Base-by-base conservation (phyloP, 2,797 vertebrate genomes). In the Pseudochromis fuscus region DNA sequence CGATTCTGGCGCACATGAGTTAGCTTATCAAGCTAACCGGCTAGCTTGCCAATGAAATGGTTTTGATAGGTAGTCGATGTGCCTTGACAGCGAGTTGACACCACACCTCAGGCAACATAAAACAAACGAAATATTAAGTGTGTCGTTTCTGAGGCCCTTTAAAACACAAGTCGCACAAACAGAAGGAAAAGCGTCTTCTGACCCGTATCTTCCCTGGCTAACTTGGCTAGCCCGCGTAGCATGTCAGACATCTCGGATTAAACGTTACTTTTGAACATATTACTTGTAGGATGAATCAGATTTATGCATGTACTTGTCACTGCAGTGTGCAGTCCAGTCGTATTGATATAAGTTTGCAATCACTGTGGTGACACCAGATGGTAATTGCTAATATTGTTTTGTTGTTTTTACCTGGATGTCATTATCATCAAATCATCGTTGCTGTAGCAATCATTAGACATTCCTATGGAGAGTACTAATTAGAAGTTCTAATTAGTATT, bases 1-100 rank as follows among this genome's bases (percentile, higher is more conserved):
- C 60, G 30, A 67, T 80, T 91, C 88, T 91, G 89, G 90, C 91
- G 92, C 92, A 92, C 90, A 92, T 83, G 90, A 92, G 89, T 87
- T 91, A 90, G 91, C 89, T 70, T 10, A 0, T 7, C 5, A 11
- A 75, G 91, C 88, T 93, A 91, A 72, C 82, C 67, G 66, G 83
- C 42, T 88, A 87, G 78, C 71, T 42, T 63, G 82, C 83, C 75
- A 67, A 72, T 52, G 33, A 67, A 55, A 42, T 50, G 33, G 64
- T 78, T 40, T 46, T 51, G 28, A 23, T 42, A n/a, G 25, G 23
- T n/a, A 18, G 59, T 66, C 67, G 56, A 24, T 58, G 48, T 24
- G 5, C 1, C 19, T 24, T 51, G 52, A 67, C 30, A 46, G 5
- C 10, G 72, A 71, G 55, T 72, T 70, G 2, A 25, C 7, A 19